A percentile compares a stretch with the other conserved stretches of the same genome.
phyloP scores from a whole-genome alignment of 2,888 invertebrate genomes.

The Pteria penguin region DNA sequence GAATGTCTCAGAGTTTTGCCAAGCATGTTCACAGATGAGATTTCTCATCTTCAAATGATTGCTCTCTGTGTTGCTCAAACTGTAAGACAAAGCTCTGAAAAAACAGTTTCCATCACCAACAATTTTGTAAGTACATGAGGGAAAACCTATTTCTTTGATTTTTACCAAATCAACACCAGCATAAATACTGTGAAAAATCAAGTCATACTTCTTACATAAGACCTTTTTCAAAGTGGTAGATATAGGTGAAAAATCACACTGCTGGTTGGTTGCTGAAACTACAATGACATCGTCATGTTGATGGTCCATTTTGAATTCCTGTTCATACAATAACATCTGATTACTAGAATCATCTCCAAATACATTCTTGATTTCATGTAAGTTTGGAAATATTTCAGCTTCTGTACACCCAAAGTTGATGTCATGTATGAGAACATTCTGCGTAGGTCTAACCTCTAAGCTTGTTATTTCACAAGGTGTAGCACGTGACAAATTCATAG shows the following conservation, averaged over 20 bases:
- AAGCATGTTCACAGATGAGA: conserved; percentile 1
- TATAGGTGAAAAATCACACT: not conserved
- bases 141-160: not conserved
- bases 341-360: no score
- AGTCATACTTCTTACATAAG: not conserved
- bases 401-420: not conserved
- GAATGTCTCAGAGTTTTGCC: conserved; percentile 5
- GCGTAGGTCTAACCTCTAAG: not conserved
- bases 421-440: not conserved
- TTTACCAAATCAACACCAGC: not conserved
- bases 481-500: not conserved
- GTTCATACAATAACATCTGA: no score
- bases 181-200: not conserved
- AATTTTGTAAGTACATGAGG: not conserved
- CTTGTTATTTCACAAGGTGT: conserved; percentile 4
- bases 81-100: conserved; percentile 2
- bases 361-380: no score
- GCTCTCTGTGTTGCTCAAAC: not conserved
- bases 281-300: no score
- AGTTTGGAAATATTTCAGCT: no score
- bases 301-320: no score
- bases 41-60: not conserved
- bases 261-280: not conserved
- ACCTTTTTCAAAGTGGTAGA: not conserved
- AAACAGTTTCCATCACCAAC: conserved; percentile 9